These are phyloP conservation scores for Drosophila simulans DNA, from an alignment of 1,140 invertebrate species.

Conservation along the genomic window DNA sequence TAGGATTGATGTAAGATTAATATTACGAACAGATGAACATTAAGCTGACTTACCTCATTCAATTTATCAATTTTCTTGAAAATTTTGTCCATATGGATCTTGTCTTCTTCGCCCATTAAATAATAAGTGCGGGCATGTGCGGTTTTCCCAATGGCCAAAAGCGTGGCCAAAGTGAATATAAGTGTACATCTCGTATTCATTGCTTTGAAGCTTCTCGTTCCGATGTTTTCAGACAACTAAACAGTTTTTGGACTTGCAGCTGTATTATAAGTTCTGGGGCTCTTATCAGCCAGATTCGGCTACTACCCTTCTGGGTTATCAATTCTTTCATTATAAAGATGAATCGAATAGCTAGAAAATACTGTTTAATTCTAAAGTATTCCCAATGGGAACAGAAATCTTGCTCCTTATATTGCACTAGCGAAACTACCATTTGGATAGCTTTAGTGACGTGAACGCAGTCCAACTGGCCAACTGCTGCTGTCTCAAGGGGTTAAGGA, in stretches of 20 bases:
- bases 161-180: background rate
- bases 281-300: background rate
- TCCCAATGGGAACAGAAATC: too few species aligned
- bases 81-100: background rate
- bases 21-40: background rate
- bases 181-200: background rate
- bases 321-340: background rate
- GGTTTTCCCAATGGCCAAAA: background rate
- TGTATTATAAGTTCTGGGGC: background rate
- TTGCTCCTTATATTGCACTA: too few species aligned
- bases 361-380: too few species aligned
- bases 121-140: background rate
- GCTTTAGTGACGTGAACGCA: too few species aligned
- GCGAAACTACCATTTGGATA: too few species aligned
- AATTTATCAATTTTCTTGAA: background rate
- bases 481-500: conserved; percentile 31
- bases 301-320: background rate
- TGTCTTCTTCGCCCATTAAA: background rate
- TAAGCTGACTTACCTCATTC: background rate
- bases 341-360: background rate
- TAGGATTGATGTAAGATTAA: background rate
- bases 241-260: background rate
- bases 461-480: conserved; percentile 30
- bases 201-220: background rate
- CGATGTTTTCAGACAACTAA: background rate